phyloP scores from a whole-genome alignment of 2,888 invertebrate genomes.

The Tricholauxania praeusta region DNA sequence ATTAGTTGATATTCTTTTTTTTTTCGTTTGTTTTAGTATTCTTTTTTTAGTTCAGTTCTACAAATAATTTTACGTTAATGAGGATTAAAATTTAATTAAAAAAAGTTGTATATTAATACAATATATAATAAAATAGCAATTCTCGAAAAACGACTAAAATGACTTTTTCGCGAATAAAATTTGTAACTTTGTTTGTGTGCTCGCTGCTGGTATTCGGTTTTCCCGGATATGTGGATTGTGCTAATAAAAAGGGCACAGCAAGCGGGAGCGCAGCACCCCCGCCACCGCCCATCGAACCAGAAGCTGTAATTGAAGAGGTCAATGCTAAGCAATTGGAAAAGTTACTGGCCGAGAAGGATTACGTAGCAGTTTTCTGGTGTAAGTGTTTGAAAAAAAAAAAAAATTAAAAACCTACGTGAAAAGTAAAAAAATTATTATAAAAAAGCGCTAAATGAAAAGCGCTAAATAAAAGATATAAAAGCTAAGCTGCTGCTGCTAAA shows the following conservation, averaged over 20 bases:
- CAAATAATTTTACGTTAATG: conserved; percentile 44
- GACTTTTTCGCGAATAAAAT: conserved; percentile 69
- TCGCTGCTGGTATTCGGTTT: conserved; percentile 66
- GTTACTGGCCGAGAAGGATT: conserved; percentile 90
- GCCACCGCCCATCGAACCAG: conserved; percentile 66
- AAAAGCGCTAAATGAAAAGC: neutral
- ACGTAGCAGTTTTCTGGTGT: conserved; percentile 97
- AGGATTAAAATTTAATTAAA: conserved; percentile 44
- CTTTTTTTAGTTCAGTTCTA: conserved; percentile 38
- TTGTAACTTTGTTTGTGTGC: conserved; percentile 66
- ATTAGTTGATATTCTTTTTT: conserved; percentile 46
- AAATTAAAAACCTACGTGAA: conserved; percentile 23
- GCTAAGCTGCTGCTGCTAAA: neutral
- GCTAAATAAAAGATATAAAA: neutral
- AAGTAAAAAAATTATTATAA: conserved; percentile 30
- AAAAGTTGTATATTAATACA: conserved; percentile 30
- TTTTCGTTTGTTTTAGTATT: conserved; percentile 29
- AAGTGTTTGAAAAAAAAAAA: conserved; percentile 71
- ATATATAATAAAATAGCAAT: conserved; percentile 38
- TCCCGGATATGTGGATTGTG: conserved; percentile 68
- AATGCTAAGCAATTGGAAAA: conserved; percentile 92
- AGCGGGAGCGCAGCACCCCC: conserved; percentile 65
- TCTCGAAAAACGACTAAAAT: conserved; percentile 52
- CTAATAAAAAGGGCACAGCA: conserved; percentile 63
- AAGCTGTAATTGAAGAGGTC: conserved; percentile 92